Evolutionary conservation across 2,113 vertebrate species (phyloP), one percentile per base, ranked within the genome.

Genomic region (Brachirus orientalis): DNA sequence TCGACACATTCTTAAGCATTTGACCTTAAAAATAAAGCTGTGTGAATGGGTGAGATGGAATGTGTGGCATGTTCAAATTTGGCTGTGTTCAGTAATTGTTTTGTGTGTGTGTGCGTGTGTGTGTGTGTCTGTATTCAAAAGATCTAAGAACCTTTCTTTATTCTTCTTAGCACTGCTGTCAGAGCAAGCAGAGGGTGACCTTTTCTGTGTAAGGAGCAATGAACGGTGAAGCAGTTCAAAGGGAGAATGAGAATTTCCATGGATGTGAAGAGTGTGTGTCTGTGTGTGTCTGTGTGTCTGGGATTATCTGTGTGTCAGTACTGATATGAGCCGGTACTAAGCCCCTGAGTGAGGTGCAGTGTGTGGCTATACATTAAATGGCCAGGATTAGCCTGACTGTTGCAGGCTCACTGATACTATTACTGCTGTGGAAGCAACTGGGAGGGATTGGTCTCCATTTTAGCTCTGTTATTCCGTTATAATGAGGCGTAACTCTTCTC

Each of bases 281-380:
- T 50, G 51, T 12, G 53, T 58, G 50, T 68, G 28, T 40, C 6
- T 50, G 51, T 69, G 69, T 72, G 63, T 50, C 51, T 20, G 36
- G 35, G 10, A 6, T 13, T 44, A 43, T 52, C 14, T 46, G 54
- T 46, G 65, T n/a, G 2, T 66, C 12, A 53, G 45, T 22, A 11
- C 75, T 70, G 84, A 88, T 88, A 80, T 59, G 67, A 85, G 82
- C 63, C 1, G 8, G 45, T 33, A 79, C 62, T 70, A 61, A 87
- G 80, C 72, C 72, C 20, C 57, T 69, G 46, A 81, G 75, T 71
- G 84, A 84, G 72, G 80, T 69, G 83, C 73, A 60, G 62, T 51
- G 64, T 53, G 71, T 74, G 79, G 83, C 78, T 75, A 79, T 89
- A 90, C 89, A 84, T 90, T 86, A 84, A 90, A 89, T 71, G 61